These are phyloP conservation scores for Pleuronectes platessa DNA, from an alignment of 2,113 vertebrate genomes.

Conservation along the genomic window DNA sequence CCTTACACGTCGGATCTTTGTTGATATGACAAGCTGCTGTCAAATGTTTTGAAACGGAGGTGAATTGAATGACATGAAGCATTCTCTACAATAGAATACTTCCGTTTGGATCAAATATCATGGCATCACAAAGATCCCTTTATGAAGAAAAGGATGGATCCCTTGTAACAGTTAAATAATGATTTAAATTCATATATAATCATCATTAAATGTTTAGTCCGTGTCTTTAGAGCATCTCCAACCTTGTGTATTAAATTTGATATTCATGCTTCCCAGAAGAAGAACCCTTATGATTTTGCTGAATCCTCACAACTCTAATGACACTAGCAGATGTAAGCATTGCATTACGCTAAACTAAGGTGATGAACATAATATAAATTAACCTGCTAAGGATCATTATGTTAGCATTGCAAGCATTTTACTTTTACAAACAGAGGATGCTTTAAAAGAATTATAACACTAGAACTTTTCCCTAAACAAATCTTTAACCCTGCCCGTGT, in stretches of 20 bases:
- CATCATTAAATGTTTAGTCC: background rate
- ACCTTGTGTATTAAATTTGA: background rate
- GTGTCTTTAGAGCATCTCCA: background rate
- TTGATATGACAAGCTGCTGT: conserved; percentile 69
- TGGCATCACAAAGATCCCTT: conserved; percentile 5
- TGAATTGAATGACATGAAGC: conserved; percentile 18
- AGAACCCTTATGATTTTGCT: too few relatives aligned
- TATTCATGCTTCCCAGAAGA: too few relatives aligned
- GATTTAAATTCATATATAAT: background rate
- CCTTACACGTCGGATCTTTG: conserved; percentile 60
- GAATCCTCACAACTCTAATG: too few relatives aligned
- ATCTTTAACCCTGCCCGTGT: too few relatives aligned
- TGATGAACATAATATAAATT: too few relatives aligned
- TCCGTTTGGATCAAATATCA: conserved; percentile 9
- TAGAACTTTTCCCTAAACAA: too few relatives aligned
- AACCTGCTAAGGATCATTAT: too few relatives aligned
- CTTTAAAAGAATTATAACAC: too few relatives aligned
- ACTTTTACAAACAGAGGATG: too few relatives aligned
- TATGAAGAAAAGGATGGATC: background rate
- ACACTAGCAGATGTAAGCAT: too few relatives aligned
- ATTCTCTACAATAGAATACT: conserved; percentile 4
- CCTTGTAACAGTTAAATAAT: background rate
- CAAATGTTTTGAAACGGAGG: conserved; percentile 50
- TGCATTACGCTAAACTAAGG: too few relatives aligned
- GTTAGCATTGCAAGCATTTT: too few relatives aligned